A percentile compares a stretch with the other conserved stretches of the same genome.
phyloP scores from a whole-genome alignment of 2,797 vertebrate species.

The Crenichthys baileyi region DNA sequence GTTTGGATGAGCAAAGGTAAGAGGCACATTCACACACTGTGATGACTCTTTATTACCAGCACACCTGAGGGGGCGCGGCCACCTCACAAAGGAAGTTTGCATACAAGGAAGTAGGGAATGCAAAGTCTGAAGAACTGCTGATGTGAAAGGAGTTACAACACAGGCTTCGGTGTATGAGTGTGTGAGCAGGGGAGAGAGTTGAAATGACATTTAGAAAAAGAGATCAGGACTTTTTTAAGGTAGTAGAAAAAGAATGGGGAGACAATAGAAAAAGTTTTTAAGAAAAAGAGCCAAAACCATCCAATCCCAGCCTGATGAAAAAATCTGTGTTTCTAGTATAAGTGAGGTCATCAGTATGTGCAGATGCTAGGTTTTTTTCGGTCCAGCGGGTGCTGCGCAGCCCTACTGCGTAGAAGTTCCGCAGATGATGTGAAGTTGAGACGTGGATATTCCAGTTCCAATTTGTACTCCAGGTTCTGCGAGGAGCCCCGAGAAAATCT shows the following conservation, averaged over 20 bases:
- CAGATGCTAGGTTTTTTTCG: slow-evolving; percentile 55
- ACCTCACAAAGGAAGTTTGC: slow-evolving; percentile 37
- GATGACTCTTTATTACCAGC: slow-evolving; percentile 10
- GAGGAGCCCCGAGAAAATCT: slow-evolving; percentile 14
- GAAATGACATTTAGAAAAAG: background rate
- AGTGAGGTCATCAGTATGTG: slow-evolving; percentile 14
- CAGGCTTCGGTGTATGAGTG: background rate
- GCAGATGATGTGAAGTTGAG: slow-evolving; percentile 45
- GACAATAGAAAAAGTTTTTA: background rate
- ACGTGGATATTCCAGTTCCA: slow-evolving; percentile 33
- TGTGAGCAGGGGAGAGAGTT: no score
- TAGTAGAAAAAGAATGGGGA: background rate
- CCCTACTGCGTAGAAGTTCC: slow-evolving; percentile 3
- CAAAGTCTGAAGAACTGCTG: slow-evolving; percentile 46
- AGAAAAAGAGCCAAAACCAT: background rate
- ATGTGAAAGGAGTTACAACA: slow-evolving; percentile 4
- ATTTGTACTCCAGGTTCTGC: slow-evolving; percentile 19
- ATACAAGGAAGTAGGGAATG: slow-evolving; percentile 58
- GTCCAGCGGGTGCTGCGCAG: slow-evolving; percentile 59
- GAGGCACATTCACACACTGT: background rate
- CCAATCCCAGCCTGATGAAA: background rate
- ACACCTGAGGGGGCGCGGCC: slow-evolving; percentile 68
- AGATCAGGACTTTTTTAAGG: background rate
- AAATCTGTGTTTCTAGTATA: background rate
- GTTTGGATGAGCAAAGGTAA: background rate